Percentiles rank a stretch among this genome's conserved stretches.
Conservation (phyloP, 2,113 vertebrate genomes). For the Coracopsis vasa region DNA sequence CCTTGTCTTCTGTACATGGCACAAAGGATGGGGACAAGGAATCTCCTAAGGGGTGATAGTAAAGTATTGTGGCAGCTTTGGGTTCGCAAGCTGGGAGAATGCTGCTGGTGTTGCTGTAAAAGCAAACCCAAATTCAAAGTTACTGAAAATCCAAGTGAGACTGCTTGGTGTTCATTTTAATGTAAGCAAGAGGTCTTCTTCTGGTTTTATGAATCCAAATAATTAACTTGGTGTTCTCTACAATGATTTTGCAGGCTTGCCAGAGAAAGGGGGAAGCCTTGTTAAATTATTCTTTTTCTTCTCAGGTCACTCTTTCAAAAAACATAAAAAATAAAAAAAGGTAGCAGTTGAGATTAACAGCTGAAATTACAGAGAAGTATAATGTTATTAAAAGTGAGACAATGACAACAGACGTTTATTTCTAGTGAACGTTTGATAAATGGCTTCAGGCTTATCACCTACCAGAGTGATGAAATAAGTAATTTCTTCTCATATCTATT, state of each 20-base stretch:
- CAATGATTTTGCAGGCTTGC: background rate
- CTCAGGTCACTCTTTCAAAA: background rate
- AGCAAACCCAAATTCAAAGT: background rate
- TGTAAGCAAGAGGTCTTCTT: background rate
- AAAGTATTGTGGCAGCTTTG: background rate
- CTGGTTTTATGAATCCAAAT: background rate
- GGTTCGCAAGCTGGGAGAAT: background rate
- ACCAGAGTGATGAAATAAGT: slow-evolving; percentile 3
- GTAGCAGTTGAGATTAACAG: background rate
- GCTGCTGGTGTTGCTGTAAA: background rate
- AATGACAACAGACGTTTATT: slow-evolving; percentile 22
- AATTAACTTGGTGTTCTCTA: background rate
- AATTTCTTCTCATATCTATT: background rate
- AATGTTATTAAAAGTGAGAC: slow-evolving; percentile 28
- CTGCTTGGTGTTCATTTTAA: background rate
- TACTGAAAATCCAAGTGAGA: background rate
- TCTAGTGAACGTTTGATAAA: slow-evolving; percentile 28
- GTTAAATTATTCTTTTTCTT: background rate
- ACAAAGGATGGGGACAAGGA: background rate
- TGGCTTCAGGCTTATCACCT: slow-evolving; percentile 27
- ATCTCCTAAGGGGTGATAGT: background rate
- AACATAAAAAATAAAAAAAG: background rate
- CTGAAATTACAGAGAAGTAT: background rate
- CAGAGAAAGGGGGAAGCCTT: background rate
- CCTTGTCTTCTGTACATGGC: background rate